Conservation (phyloP, 2,888 invertebrate species). For the Eupithecia inturbata region DNA sequence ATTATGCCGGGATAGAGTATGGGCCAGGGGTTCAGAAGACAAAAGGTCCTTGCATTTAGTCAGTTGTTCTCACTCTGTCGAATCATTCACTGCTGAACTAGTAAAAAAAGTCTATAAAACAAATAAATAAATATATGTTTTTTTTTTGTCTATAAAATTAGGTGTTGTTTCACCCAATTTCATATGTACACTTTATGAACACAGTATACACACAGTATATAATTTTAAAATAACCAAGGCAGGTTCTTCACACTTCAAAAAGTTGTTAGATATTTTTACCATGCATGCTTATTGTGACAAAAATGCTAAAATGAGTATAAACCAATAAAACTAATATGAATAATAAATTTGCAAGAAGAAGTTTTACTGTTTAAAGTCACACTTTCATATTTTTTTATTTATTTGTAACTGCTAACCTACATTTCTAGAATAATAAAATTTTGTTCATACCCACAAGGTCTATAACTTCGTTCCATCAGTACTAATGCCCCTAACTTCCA, state of each 20-base stretch:
- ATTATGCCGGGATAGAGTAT: no score
- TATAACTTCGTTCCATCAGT: constrained; percentile 36
- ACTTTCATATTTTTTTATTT: neutral
- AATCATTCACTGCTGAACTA: no score
- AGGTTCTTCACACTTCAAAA: neutral
- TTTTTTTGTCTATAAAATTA: no score
- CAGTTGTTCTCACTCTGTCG: no score
- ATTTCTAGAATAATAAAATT: constrained; percentile 18
- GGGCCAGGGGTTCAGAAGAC: no score
- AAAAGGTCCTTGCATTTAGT: no score
- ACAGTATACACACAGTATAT: no score
- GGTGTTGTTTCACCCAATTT: no score
- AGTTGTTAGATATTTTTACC: neutral
- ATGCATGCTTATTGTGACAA: neutral
- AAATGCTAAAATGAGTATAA: neutral
- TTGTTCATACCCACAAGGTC: constrained; percentile 36
- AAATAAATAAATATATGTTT: no score
- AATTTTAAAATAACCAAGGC: neutral
- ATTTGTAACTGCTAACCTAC: constrained; percentile 15
- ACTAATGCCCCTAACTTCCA: constrained; percentile 30
- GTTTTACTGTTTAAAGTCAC: neutral
- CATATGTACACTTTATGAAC: no score
- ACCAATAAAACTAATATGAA: neutral
- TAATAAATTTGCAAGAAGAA: neutral
- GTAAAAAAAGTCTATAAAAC: no score